Base-by-base conservation (phyloP, 2,888 invertebrate genomes). In the Colletes collaris region DNA sequence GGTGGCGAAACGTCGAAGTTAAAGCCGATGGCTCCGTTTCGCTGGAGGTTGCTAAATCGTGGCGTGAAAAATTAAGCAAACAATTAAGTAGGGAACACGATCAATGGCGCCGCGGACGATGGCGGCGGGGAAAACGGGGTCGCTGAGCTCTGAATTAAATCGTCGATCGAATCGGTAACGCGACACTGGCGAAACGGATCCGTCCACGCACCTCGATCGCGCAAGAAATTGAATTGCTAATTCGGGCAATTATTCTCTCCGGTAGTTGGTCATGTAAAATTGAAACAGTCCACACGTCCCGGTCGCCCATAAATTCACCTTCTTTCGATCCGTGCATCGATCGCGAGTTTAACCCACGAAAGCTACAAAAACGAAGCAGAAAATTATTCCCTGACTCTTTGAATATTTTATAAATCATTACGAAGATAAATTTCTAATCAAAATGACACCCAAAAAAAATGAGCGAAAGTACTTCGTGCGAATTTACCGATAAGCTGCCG, bases 191-290 rank as follows among this genome's bases (percentile, higher is more conserved):
- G 67, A 67, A 58, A 67, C 58, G 16, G 27, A 49, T 64, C 7
- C 53, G 27, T 46, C 16, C 52, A 11, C 27, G 5, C 52, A n/a
- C 37, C 35, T 52, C 52, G 52, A 56, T 60, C 55, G 46, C 44
- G 3, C 68, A 63, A 79, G 60, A 52, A 56, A 79, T 79, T 67
- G 76, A 79, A 79, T 76, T 76, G 76, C 65, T 79, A 71, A 79
- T 76, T 71, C 66, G 50, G 6, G 8, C 46, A 71, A 77, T 67
- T 76, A 76, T 58, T 66, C 76, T 16, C 40, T 10, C n/a, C 27
- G 65, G 37, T 27, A 60, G 60, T 76, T 56, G 74, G 49, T 66
- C 60, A 13, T 19, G 73, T 55, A 60, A 56, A 73, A 66, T 62
- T 66, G 73, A 76, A 76, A 76, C 60, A n/a, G 55, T 62, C 66